A percentile compares a stretch with the other conserved stretches of the same genome.
Evolutionary conservation across 2,888 invertebrate genomes (phyloP).

Genomic region (Adineta ricciae): DNA sequence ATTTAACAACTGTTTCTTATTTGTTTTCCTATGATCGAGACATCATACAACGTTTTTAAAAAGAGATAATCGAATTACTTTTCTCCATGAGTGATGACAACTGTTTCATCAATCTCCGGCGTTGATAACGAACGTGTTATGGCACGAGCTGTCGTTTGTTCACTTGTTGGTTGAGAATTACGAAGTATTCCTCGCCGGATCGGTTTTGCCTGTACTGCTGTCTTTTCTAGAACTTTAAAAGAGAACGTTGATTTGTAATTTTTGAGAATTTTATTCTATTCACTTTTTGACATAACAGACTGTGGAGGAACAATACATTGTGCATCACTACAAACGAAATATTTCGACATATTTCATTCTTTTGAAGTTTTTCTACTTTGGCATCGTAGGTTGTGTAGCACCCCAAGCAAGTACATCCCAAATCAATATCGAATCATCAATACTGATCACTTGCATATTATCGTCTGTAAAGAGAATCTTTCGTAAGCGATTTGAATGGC

Average conservation of each 20-base stretch:
- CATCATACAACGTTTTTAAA: neutral
- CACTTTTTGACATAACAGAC: neutral
- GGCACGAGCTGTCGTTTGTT: neutral
- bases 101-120: neutral
- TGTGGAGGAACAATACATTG: neutral
- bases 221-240: neutral
- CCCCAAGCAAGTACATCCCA: conserved; percentile 44
- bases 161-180: neutral
- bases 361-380: no score
- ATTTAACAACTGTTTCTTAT: neutral
- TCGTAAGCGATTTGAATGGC: conserved; percentile 45
- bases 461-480: conserved; percentile 46
- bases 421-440: conserved; percentile 47
- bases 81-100: neutral
- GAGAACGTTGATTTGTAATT: neutral
- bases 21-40: neutral
- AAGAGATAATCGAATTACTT: neutral
- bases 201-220: neutral
- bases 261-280: neutral
- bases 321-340: neutral
- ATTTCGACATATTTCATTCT: no score
- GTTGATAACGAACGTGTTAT: neutral
- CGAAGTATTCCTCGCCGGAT: neutral
- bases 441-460: conserved; percentile 41
- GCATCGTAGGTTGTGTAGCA: neutral